Evolutionary conservation across 2,888 invertebrate species (phyloP), one percentile per base, ranked within the genome.

Genomic region (Nomada flava): DNA sequence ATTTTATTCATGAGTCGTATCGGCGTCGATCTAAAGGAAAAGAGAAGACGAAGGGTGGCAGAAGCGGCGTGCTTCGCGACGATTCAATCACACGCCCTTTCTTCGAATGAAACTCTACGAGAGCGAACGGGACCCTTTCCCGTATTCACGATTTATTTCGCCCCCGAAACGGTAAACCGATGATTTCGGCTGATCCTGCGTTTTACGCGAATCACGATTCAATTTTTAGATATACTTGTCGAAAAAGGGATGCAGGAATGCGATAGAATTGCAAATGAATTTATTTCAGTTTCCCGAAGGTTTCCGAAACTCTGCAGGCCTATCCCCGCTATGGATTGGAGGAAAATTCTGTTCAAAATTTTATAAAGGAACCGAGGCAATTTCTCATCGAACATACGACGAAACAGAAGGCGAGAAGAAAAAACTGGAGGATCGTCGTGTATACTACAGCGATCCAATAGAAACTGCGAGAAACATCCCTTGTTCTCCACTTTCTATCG

Each of bases 1-100:
- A 89, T 92, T 93, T 92, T 92, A 93, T 93, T 93, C 92, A 93
- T 92, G 92, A 92, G 87, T 73, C 79, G 88, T 89, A 90, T 91
- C 90, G 88, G 81, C 89, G 88, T 84, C 88, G 89, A 90, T 91
- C 88, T 82, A 63, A 65, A 64, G 47, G 69, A 18, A 65, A 53
- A 47, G 76, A 60, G 36, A 26, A 68, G 73, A 50, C 68, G 71
- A 68, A 59, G 53, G 52, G 23, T 13, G 23, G 23, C 53, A 57
- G 52, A 20, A 63, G 59, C n/a, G 68, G 60, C 72, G 63, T 36
- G 52, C 18, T 57, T n/a, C 57, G 75, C 72, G 76, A 87, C 89
- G 88, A 87, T 90, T 91, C 89, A 90, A 90, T 90, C 89, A 63
- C n/a, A 4, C 53, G n/a, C 55, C 67, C 23, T 69, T 83, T 75